Evolutionary conservation across 2,113 vertebrate species (phyloP).

Genomic region (Tachycineta bicolor): DNA sequence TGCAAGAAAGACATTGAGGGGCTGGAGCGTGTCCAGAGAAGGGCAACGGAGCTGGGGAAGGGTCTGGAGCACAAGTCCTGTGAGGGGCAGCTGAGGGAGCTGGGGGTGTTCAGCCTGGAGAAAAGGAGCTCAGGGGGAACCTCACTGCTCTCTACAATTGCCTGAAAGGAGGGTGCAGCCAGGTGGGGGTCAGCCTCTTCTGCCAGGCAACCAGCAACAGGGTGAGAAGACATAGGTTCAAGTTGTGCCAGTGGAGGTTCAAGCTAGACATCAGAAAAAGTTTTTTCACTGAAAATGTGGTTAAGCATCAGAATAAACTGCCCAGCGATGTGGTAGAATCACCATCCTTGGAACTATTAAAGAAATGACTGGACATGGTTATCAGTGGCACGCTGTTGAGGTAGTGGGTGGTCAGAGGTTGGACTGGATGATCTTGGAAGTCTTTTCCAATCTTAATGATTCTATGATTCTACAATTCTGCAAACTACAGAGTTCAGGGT

Average conservation of each 20-base stretch:
- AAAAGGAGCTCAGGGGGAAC: background rate
- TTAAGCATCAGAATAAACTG: background rate
- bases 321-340: background rate
- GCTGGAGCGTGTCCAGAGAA: background rate
- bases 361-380: background rate
- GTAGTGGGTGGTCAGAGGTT: accelerated
- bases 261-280: background rate
- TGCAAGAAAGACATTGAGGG: background rate
- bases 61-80: background rate
- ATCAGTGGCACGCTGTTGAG: background rate
- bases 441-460: background rate
- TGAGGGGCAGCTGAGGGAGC: background rate
- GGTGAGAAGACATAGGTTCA: background rate
- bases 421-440: background rate
- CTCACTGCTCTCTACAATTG: accelerated
- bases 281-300: background rate
- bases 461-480: background rate
- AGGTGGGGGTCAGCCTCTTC: accelerated
- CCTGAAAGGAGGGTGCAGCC: background rate
- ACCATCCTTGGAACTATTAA: background rate
- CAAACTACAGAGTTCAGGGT: accelerated
- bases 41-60: background rate
- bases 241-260: background rate
- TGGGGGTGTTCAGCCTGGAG: background rate
- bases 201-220: accelerated